phyloP scores from a whole-genome alignment of 2,797 vertebrate genomes.

The Phrynocephalus vlangalii region DNA sequence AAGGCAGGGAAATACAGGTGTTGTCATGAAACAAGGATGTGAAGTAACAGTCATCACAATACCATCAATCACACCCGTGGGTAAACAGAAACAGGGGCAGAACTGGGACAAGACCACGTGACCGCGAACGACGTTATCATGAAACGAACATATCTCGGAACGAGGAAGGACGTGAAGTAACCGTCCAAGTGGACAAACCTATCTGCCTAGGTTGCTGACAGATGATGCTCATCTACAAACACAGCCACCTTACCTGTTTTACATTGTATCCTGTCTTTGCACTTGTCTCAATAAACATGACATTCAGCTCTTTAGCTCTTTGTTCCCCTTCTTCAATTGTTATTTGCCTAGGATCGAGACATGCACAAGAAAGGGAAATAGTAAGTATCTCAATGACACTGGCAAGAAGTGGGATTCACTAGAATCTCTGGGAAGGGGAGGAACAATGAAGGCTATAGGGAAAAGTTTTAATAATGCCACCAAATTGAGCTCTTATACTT shows the following conservation, averaged over 20 bases:
- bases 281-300: constrained; percentile 96
- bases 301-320: constrained; percentile 90
- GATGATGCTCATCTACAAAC: background rate
- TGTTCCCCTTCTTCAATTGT: constrained; percentile 93
- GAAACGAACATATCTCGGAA: too few relatives aligned
- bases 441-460: background rate
- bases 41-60: too few relatives aligned
- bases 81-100: too few relatives aligned
- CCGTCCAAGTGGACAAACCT: background rate
- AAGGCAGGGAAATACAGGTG: too few relatives aligned
- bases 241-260: constrained; percentile 85
- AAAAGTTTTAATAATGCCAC: background rate
- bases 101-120: too few relatives aligned
- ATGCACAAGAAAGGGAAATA: constrained; percentile 18
- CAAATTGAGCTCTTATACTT: background rate
- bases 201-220: background rate
- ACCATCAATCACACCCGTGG: too few relatives aligned
- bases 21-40: too few relatives aligned
- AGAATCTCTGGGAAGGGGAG: background rate
- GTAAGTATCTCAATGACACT: background rate
- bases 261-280: constrained; percentile 94
- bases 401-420: background rate
- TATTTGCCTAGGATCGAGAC: constrained; percentile 84
- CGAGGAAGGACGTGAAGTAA: too few relatives aligned
- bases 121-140: too few relatives aligned